A percentile compares a stretch with the other conserved stretches of the same genome.
These are phyloP conservation scores for Mohoua ochrocephala DNA, from an alignment of 2,113 vertebrate species.

Conservation along the genomic window DNA sequence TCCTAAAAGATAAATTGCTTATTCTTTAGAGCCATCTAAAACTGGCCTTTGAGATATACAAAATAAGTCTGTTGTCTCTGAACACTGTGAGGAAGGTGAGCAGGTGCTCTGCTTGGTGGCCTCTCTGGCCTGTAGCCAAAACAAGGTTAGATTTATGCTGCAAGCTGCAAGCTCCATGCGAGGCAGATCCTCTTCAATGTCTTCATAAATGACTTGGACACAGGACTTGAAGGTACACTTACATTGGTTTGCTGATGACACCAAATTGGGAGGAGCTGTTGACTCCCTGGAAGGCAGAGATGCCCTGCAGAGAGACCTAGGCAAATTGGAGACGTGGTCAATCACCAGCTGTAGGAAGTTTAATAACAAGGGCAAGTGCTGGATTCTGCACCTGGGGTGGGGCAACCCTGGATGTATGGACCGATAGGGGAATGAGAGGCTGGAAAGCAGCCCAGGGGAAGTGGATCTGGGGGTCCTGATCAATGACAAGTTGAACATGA, in stretches of 20 bases:
- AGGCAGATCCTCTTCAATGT: not conserved
- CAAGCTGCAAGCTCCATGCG: accelerated
- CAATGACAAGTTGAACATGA: not conserved
- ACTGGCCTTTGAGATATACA: not conserved
- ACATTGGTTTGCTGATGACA: not conserved
- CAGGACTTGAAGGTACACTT: no score
- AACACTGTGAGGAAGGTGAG: not conserved
- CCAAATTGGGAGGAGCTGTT: not conserved
- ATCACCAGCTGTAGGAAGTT: not conserved
- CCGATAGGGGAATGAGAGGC: not conserved
- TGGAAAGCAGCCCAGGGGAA: not conserved
- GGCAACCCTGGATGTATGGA: accelerated
- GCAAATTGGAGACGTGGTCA: not conserved
- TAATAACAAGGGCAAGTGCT: not conserved
- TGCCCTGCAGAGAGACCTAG: not conserved
- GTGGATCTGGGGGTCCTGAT: not conserved
- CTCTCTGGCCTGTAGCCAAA: not conserved
- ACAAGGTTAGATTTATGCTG: not conserved
- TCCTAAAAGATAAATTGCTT: not conserved
- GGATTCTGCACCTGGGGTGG: not conserved
- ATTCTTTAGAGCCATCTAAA: not conserved
- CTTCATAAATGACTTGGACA: not conserved
- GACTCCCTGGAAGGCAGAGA: not conserved
- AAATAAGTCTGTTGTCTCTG: not conserved
- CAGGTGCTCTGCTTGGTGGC: not conserved